A percentile compares a stretch with the other conserved stretches of the same genome.
Evolutionary conservation across 2,888 invertebrate species (phyloP).

Genomic region (Brenthis ino): DNA sequence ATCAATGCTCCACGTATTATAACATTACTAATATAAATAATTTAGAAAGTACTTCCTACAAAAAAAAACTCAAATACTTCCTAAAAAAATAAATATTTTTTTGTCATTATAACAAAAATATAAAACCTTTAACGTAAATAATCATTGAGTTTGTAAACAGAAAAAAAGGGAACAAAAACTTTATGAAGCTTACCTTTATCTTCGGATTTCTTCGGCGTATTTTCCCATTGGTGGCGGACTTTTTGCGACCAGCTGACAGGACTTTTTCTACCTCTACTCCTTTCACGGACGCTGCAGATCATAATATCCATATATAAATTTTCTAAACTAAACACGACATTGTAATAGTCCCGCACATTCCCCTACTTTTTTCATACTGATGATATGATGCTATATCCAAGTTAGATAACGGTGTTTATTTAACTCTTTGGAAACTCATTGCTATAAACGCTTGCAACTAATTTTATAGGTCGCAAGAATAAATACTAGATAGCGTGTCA

Average conservation of each 20-base stretch:
- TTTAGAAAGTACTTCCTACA: too few relatives aligned
- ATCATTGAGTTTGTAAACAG: too few relatives aligned
- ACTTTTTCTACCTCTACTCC: slow-evolving; percentile 77
- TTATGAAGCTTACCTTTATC: slow-evolving; percentile 59
- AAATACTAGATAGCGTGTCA: slow-evolving; percentile 26
- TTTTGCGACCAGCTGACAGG: slow-evolving; percentile 85
- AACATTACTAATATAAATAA: too few relatives aligned
- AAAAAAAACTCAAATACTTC: too few relatives aligned
- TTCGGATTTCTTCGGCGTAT: slow-evolving; percentile 69
- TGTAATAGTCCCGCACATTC: slow-evolving; percentile 41
- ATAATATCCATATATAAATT: slow-evolving; percentile 48
- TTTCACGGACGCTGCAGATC: slow-evolving; percentile 78
- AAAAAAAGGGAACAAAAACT: too few relatives aligned
- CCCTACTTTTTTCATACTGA: slow-evolving; percentile 49
- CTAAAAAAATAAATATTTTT: too few relatives aligned
- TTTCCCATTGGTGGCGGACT: slow-evolving; percentile 84
- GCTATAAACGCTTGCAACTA: slow-evolving; percentile 41
- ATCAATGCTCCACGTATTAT: too few relatives aligned
- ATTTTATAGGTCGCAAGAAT: slow-evolving; percentile 43
- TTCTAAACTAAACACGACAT: slow-evolving; percentile 3
- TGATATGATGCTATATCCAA: slow-evolving; percentile 52
- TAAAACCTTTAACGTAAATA: not conserved
- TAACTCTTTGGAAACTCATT: slow-evolving; percentile 60
- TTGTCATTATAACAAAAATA: not conserved
- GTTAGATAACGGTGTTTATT: slow-evolving; percentile 67